phyloP scores from a whole-genome alignment of 2,113 vertebrate genomes.

The Sylvilagus bachmani region DNA sequence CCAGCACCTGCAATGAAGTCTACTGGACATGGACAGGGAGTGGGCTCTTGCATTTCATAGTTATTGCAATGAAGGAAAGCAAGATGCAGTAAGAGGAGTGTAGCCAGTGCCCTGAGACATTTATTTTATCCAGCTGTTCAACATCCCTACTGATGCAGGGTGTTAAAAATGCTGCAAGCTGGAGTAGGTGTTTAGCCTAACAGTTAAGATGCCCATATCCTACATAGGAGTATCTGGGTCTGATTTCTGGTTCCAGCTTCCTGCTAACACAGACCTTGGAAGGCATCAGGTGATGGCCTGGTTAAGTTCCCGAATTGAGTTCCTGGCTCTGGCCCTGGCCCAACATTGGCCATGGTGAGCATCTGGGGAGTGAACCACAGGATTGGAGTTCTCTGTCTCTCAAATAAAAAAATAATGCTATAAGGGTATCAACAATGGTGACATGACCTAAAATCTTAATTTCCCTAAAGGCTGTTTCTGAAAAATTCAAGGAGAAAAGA shows the following conservation, averaged over 20 bases:
- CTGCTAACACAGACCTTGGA: no score
- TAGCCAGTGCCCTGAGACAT: background rate
- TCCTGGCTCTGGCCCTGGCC: no score
- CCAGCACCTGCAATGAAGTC: background rate
- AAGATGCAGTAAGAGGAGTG: background rate
- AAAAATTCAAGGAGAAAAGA: conserved; percentile 28
- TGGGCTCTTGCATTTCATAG: background rate
- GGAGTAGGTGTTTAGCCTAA: no score
- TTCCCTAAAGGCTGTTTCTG: background rate
- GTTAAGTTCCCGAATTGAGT: no score
- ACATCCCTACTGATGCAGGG: background rate
- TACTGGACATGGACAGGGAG: background rate
- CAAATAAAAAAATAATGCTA: background rate
- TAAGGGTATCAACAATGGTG: background rate
- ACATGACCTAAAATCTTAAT: background rate
- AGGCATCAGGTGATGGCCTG: no score
- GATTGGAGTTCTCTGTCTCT: no score
- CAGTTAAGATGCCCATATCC: no score
- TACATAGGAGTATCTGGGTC: no score
- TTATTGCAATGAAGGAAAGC: background rate
- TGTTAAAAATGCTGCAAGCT: background rate
- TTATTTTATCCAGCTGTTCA: background rate
- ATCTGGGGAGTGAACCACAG: no score
- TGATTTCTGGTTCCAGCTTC: no score
- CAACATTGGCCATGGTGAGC: no score